Percentiles rank a stretch among this genome's conserved stretches.
These are phyloP conservation scores for Gobionotothen gibberifrons DNA, from an alignment of 2,797 vertebrate species.

Conservation along the genomic window DNA sequence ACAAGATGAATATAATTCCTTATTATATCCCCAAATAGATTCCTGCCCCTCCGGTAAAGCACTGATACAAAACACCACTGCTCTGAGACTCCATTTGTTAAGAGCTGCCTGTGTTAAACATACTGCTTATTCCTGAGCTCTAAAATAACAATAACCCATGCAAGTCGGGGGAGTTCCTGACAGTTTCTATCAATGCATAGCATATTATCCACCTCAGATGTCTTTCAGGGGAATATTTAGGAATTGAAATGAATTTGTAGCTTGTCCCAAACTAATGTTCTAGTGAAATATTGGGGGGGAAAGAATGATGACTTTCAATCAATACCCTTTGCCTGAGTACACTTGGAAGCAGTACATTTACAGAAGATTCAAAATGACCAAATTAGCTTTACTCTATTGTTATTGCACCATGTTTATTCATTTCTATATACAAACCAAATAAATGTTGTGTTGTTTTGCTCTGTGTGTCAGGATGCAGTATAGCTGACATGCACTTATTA, in stretches of 20 bases:
- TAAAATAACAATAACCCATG: conserved; percentile 32
- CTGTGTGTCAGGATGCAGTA: conserved; percentile 4
- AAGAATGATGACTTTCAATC: background rate
- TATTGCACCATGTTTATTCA: background rate
- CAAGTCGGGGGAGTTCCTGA: conserved; percentile 31
- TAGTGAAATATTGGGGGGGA: background rate
- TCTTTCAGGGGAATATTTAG: conserved; percentile 11
- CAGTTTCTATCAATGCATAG: conserved; percentile 19
- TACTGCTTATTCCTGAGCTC: conserved; percentile 4
- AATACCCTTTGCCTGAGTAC: background rate
- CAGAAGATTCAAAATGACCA: background rate
- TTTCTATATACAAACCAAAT: conserved; percentile 5
- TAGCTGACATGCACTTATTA: conserved; percentile 23
- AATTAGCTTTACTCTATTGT: background rate
- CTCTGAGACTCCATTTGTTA: conserved; percentile 40
- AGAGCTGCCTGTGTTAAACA: conserved; percentile 24
- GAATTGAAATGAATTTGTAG: conserved; percentile 16
- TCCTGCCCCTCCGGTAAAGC: conserved; percentile 30
- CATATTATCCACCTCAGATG: conserved; percentile 17
- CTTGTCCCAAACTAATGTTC: conserved; percentile 25
- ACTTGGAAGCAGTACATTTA: too few relatives aligned
- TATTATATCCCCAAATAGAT: conserved; percentile 24
- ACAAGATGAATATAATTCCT: conserved; percentile 19
- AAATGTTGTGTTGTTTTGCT: background rate
- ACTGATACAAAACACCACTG: conserved; percentile 27